Evolutionary conservation across 2,113 vertebrate species (phyloP).

Genomic region (Neodon shergylaensis): DNA sequence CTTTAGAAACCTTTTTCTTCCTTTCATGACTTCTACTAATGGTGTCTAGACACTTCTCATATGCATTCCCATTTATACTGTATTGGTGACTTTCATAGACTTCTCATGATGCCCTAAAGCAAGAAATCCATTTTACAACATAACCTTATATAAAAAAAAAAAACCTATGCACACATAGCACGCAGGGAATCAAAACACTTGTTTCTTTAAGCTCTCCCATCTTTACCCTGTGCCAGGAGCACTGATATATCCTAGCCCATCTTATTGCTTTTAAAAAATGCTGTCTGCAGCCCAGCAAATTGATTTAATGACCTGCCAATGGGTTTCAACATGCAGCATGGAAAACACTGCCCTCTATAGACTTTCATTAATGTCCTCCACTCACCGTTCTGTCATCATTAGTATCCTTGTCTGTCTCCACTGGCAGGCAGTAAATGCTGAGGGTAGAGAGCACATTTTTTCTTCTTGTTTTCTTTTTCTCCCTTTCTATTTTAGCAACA

Average conservation of each 20-base stretch:
- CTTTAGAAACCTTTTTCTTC: not conserved
- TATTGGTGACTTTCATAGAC: not conserved
- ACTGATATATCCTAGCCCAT: not conserved
- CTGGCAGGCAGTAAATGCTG: slow-evolving; percentile 25
- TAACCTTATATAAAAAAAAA: not conserved
- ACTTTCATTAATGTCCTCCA: not conserved
- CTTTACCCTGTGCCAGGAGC: not conserved
- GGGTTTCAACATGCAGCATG: slow-evolving; percentile 37
- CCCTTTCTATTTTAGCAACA: slow-evolving; percentile 38
- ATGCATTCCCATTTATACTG: not conserved
- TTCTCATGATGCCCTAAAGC: not conserved
- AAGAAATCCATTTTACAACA: not conserved
- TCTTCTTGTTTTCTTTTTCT: not conserved
- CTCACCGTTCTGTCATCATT: slow-evolving; percentile 53
- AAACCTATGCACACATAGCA: not conserved
- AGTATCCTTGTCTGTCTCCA: slow-evolving; percentile 27
- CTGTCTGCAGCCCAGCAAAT: slow-evolving; percentile 55
- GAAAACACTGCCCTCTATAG: slow-evolving; percentile 49
- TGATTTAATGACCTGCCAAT: slow-evolving; percentile 74
- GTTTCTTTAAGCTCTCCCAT: not conserved
- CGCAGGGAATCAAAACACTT: not conserved
- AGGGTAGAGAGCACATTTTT: slow-evolving; percentile 11
- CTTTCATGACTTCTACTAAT: not conserved
- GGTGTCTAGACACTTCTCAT: not conserved
- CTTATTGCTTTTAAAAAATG: slow-evolving; percentile 13